Base-by-base conservation (phyloP, 2,113 vertebrate species). In the Motacilla alba region DNA sequence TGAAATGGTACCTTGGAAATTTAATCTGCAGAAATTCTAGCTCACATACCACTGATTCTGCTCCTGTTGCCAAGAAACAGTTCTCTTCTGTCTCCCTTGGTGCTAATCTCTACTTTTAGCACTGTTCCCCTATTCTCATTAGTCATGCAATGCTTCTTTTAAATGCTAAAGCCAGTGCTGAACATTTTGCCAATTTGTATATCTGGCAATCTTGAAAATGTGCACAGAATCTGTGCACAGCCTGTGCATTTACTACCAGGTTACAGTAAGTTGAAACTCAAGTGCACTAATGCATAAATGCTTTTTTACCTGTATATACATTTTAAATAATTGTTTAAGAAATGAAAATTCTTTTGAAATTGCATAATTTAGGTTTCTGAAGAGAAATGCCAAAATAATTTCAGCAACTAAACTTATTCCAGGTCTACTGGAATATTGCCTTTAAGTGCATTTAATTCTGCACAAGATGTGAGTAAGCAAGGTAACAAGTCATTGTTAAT, bases 91-190 rank as follows among this genome's bases (percentile, higher is more conserved):
- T 90, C 63, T 96, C 90, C 68, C 80, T 93, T 8, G 14, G 75
- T 83, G 80, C 86, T 94, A 94, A 94, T 95, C 84, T 93, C 78
- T 90, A 52, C 96, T 96, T 93, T 93, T 87, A 96, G 83, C 64
- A 86, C 87, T 78, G n/a, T 83, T 96, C 31, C 39, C 8, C 39
- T 77, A 72, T 87, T 93, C 77, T 94, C 90, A 89, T 95, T 94
- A 95, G 84, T 90, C 94, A 90, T 94, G 90, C 89, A 95, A 84
- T 82, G 58, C 66, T 92, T 76, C 78, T 93, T 27, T 87, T 87
- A 93, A 94, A 91, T 78, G 78, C 86, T 95, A 59, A 87, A 95
- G 26, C 49, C 55, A 73, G 44, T 53, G 53, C 64, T 93, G 89
- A 95, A 84, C 73, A 72, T 83, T 92, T 84, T 94, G 67, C 79